Conservation (phyloP, 2,888 invertebrate species). For the Blomia tropicalis region DNA sequence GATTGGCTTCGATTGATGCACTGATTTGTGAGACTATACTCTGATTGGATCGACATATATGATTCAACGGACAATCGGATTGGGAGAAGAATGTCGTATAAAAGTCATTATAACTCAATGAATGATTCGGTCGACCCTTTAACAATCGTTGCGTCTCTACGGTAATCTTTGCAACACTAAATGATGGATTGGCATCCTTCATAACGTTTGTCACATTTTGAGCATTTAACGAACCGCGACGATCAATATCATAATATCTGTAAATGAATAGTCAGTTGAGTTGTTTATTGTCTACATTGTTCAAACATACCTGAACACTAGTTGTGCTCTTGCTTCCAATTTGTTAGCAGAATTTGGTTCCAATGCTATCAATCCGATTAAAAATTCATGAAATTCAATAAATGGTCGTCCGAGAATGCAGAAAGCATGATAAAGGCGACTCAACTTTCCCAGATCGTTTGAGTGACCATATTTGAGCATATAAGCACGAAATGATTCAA, state of each 20-base stretch:
- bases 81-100: background rate
- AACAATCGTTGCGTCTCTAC: background rate
- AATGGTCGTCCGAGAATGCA: background rate
- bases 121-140: background rate
- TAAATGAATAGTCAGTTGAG: no score
- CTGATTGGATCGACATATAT: conserved; percentile 1
- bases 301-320: conserved; percentile 12
- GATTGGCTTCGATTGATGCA: background rate
- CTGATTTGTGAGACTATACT: background rate
- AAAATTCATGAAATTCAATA: conserved; percentile 4
- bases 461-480: background rate
- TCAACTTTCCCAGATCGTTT: background rate
- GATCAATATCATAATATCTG: conserved; percentile 14
- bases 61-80: background rate
- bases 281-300: no score
- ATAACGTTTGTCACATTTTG: background rate
- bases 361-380: conserved; percentile 6
- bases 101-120: background rate
- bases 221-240: background rate
- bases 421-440: background rate
- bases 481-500: conserved; percentile 3
- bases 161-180: background rate
- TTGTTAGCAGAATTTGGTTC: background rate
- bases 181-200: background rate
- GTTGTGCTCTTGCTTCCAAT: background rate